A percentile compares a stretch with the other conserved stretches of the same genome.
These are phyloP conservation scores for Rhinopomastus cyanomelas DNA, from an alignment of 2,113 vertebrate genomes.

Conservation along the genomic window DNA sequence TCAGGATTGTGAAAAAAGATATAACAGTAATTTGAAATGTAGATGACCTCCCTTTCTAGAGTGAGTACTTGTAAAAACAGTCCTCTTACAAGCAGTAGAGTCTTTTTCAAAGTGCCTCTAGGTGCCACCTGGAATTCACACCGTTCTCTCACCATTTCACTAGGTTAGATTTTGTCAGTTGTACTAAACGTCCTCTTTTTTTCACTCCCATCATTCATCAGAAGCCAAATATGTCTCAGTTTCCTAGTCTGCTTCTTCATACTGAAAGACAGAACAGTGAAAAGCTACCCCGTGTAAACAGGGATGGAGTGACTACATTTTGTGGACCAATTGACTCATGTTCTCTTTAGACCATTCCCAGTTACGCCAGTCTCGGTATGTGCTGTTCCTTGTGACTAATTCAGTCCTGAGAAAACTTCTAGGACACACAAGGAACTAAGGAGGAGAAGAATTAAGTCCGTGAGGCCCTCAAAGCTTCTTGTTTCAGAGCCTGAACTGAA, in stretches of 20 bases:
- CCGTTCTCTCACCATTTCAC: neutral
- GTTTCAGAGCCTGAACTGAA: slow-evolving; percentile 49
- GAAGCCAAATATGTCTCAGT: neutral
- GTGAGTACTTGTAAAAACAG: neutral
- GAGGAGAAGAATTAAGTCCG: neutral
- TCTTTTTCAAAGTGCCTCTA: neutral
- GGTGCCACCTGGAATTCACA: neutral
- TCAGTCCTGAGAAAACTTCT: neutral
- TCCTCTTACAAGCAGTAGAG: neutral
- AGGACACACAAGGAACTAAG: neutral
- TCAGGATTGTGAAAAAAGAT: neutral
- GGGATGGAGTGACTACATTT: neutral
- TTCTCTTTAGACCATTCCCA: neutral
- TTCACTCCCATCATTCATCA: neutral
- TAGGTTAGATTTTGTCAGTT: neutral
- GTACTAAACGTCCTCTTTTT: neutral
- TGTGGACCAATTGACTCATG: neutral
- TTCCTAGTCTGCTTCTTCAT: neutral
- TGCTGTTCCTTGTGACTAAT: neutral
- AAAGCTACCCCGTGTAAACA: neutral
- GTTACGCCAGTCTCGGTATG: neutral
- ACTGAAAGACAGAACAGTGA: neutral
- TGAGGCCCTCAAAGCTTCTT: slow-evolving; percentile 31
- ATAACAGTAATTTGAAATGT: neutral
- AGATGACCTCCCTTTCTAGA: neutral